Base-by-base conservation (phyloP, 2,888 invertebrate genomes). In the Cheilosia variabilis region DNA sequence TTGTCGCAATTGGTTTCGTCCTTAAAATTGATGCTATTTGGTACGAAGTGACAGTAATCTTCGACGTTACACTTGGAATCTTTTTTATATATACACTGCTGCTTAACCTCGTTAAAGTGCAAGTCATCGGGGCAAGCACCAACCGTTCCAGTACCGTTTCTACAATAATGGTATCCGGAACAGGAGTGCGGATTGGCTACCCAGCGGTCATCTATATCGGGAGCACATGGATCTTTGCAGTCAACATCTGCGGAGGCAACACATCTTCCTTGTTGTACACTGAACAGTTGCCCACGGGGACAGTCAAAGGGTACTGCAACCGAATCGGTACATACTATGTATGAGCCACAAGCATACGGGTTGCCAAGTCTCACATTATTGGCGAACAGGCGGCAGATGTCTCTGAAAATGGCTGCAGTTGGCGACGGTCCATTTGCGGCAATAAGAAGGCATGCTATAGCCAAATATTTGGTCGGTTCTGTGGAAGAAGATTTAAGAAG, bases 181-280 rank as follows among this genome's bases (percentile, higher is more conserved):
- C 90, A 90, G 0, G 90, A 89, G 50, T 87, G 89, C 0, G 88
- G 88, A 87, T 90, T 90, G 2, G 72, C 47, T 1, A 88, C 13
- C 90, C 90, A 91, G 0, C 53, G 13, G 6, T 45, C 17, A 2
- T 81, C 27, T 0, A 57, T 45, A 15, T 84, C 83, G 15, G 86
- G 71, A 5, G 88, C 83, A 69, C 91, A 91, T n/a, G 88, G 89
- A 73, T 91, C 89, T 27, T 87, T 88, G 41, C 92, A 92, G 57
- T 88, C 81, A 9, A 31, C 31, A 0, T 50, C 55, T 27, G 79
- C 52, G 0, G 63, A 73, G 1, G 10, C 47, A 4, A 80, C 22
- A 31, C 84, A 86, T n/a, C 81, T 66, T 24, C 84, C 69, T 1
- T 83, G 81, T 0, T 53, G 50, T 2, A 89, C 88, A 60, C 91